Evolutionary conservation across 2,797 vertebrate species (phyloP), one percentile per base, ranked within the genome.

Genomic region (Scolopax rusticola): DNA sequence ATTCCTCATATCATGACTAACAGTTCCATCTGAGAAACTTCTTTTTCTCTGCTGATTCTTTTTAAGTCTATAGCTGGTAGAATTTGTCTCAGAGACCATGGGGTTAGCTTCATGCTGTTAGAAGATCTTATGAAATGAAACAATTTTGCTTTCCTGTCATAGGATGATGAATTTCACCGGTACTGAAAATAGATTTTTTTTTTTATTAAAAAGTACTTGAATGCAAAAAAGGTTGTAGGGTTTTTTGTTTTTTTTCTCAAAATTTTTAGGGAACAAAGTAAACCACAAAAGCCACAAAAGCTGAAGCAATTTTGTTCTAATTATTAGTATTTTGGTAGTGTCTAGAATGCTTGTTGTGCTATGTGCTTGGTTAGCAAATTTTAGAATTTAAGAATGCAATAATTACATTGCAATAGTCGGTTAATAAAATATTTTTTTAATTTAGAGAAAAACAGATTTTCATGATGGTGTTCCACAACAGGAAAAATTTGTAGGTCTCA

Each of bases 121-220:
- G 59, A 94, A 95, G 89, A 61, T 92, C 84, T 95, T 95, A 77
- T 1, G 54, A 95, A 85, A 90, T 92, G 87, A 97, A 97, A 93
- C 96, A 95, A 86, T 97, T 97, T 95, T 97, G 78, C 88, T 97
- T 97, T 97, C 95, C 91, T 94, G 90, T 93, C 90, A 80, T 59
- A 93, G 68, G 67, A 87, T 96, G 96, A 97, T 93, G 13, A 88
- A 96, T 97, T 96, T 96, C 90, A 71, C 89, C 95, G 48, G 57
- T 57, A 83, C 82, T 61, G 51, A 93, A 90, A 89, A 91, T 65
- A 92, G 90, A 95, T 68, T 48, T 95, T 65, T 68, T 68, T 95
- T 64, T 92, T 63, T 47, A 32, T 50, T 48, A 88, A 84, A 91
- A 87, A 81, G 83, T 84, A 74, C 74, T 87, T 91, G 47, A 95